Conservation (phyloP, 2,113 vertebrate genomes). For the Pogona vitticeps region DNA sequence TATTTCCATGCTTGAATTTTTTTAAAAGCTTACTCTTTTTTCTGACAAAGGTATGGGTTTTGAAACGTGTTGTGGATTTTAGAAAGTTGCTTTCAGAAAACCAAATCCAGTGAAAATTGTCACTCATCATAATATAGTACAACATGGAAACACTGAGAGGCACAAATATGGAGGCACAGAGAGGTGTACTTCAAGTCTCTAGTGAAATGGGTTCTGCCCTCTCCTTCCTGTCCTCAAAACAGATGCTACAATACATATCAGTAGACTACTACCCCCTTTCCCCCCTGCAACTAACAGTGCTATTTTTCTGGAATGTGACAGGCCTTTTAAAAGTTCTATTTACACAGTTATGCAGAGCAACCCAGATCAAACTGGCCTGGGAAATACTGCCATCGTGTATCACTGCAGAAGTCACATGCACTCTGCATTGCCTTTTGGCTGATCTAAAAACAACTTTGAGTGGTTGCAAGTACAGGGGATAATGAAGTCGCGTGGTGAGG, state of each 20-base stretch:
- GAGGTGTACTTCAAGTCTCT: not conserved
- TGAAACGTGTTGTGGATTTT: not conserved
- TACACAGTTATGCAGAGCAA: not conserved
- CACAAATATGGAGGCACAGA: not conserved
- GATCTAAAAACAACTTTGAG: not conserved
- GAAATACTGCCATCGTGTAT: not conserved
- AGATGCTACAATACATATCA: not conserved
- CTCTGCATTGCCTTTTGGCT: not conserved
- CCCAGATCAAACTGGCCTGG: conserved; percentile 6
- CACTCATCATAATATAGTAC: not conserved
- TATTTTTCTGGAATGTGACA: not conserved
- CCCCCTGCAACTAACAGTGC: not conserved
- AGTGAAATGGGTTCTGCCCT: not conserved
- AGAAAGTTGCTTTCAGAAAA: not conserved
- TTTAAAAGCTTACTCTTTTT: too few relatives aligned
- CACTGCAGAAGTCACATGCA: conserved; percentile 11
- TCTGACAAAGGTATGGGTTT: not conserved
- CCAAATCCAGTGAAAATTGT: not conserved
- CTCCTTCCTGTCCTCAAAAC: not conserved
- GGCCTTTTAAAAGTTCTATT: not conserved
- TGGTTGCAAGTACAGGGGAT: not conserved
- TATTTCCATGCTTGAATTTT: too few relatives aligned
- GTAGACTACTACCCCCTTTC: not conserved
- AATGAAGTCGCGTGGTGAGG: conserved; percentile 8
- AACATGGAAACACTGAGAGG: not conserved